phyloP scores from a whole-genome alignment of 2,113 vertebrate genomes.

The Cynocephalus volans region DNA sequence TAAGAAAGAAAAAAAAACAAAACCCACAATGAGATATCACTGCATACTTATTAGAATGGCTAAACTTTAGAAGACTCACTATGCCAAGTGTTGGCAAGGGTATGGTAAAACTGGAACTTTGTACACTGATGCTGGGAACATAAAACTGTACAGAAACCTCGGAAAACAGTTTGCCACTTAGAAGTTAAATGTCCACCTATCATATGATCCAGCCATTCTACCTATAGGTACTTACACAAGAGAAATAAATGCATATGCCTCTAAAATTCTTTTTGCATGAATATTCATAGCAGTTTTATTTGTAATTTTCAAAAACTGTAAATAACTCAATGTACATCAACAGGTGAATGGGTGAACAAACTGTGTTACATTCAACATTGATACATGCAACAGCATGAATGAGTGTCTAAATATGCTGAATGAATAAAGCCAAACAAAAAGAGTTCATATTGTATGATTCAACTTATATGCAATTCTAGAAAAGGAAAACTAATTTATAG shows the following conservation, averaged over 20 bases:
- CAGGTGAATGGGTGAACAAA: not conserved
- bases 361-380: not conserved
- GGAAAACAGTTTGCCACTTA: constrained; percentile 1
- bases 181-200: not conserved
- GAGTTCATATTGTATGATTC: not conserved
- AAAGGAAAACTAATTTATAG: constrained; percentile 4
- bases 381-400: not conserved
- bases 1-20: not conserved
- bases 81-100: not conserved
- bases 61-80: constrained; percentile 17
- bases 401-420: not conserved
- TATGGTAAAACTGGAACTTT: not conserved
- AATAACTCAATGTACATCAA: not conserved
- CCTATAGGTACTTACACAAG: not conserved
- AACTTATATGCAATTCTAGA: constrained; percentile 16
- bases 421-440: constrained; percentile 10
- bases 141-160: not conserved
- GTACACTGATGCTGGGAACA: not conserved
- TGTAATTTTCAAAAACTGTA: not conserved
- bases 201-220: not conserved
- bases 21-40: not conserved
- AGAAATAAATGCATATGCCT: not conserved
- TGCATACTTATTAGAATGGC: not conserved
- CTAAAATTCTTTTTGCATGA: not conserved
- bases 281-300: not conserved